phyloP scores from a whole-genome alignment of 2,888 invertebrate genomes.

The Watsonalla binaria region DNA sequence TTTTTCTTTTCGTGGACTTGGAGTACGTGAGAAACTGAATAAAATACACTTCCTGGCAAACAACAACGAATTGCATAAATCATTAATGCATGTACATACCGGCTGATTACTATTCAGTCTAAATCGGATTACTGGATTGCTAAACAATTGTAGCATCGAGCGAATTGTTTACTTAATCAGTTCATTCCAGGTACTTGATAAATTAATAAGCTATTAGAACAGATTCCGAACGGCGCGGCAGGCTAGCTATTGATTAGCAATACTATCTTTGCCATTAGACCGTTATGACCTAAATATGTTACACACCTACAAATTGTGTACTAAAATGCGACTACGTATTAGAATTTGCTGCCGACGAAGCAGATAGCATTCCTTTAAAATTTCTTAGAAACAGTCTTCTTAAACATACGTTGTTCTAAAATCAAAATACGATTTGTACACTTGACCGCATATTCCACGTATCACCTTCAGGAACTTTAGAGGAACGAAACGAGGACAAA shows the following conservation, averaged over 20 bases:
- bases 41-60: no score
- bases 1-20: no score
- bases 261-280: background rate
- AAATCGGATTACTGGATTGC: constrained; percentile 44
- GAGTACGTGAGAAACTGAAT: no score
- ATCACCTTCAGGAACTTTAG: constrained; percentile 19
- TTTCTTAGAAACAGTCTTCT: no score
- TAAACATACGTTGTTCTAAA: no score
- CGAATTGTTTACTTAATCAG: constrained; percentile 57
- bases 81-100: constrained; percentile 22
- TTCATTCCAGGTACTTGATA: constrained; percentile 44
- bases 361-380: no score
- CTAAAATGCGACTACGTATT: no score
- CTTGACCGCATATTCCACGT: background rate
- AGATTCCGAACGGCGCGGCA: constrained; percentile 18
- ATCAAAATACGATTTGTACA: background rate
- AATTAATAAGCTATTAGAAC: constrained; percentile 49
- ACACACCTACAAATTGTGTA: no score
- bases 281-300: no score
- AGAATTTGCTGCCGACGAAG: no score
- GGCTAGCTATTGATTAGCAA: constrained; percentile 13
- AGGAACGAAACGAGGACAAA: constrained; percentile 36
- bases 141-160: constrained; percentile 53
- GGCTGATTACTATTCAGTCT: constrained; percentile 46
- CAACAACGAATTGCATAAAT: no score